Conservation (phyloP, 1,140 invertebrate species). For the Megalonaias nervosa region DNA sequence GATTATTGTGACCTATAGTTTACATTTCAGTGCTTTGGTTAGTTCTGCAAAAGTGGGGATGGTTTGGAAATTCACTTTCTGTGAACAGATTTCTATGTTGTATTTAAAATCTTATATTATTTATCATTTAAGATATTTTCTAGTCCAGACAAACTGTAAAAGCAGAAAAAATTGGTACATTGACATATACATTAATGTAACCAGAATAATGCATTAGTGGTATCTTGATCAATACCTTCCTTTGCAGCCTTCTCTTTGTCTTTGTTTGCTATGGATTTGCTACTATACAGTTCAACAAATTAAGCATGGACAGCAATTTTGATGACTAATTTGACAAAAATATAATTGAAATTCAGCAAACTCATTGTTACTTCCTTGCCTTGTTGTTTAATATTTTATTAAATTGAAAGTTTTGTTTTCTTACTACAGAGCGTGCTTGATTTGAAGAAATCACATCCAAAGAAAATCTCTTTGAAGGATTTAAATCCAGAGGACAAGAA, state of each 20-base stretch:
- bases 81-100: too few relatives aligned
- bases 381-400: not conserved
- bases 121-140: too few relatives aligned
- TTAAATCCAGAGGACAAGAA: conserved; percentile 47
- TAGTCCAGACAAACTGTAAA: not conserved
- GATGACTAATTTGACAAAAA: not conserved
- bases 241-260: not conserved
- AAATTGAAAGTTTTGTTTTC: not conserved
- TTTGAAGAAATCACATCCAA: conserved; percentile 14
- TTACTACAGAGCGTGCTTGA: conserved; percentile 33
- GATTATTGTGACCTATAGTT: too few relatives aligned
- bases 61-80: too few relatives aligned
- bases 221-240: not conserved
- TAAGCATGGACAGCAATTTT: too few relatives aligned
- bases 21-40: too few relatives aligned
- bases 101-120: too few relatives aligned
- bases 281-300: too few relatives aligned
- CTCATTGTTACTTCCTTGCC: not conserved
- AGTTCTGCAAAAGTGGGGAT: too few relatives aligned
- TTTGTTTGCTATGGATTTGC: not conserved
- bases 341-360: too few relatives aligned
- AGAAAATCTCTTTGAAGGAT: conserved; percentile 45
- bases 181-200: not conserved
- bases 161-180: not conserved
- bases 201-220: not conserved